Percentiles rank a stretch among this genome's conserved stretches.
Conservation (phyloP, 2,888 invertebrate genomes). For the Omphaloscelis lunosa region DNA sequence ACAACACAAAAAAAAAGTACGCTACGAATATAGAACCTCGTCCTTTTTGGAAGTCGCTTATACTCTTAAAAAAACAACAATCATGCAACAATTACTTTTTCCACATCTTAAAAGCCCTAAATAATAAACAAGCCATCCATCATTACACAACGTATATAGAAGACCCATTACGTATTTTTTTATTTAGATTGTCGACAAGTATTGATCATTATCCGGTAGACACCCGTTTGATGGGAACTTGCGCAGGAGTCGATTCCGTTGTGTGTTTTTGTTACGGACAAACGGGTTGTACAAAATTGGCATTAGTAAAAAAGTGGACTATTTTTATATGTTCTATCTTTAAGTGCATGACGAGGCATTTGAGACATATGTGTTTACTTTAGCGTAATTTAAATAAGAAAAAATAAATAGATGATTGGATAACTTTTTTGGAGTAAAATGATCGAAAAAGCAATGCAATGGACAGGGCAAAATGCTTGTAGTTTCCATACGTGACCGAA, state of each 20-base stretch:
- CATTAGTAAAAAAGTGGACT: constrained; percentile 50
- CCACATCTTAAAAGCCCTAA: neutral
- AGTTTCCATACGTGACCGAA: no score
- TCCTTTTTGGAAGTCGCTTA: no score
- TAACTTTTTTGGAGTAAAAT: neutral
- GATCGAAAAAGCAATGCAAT: no score
- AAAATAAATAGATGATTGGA: neutral
- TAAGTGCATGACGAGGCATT: constrained; percentile 5
- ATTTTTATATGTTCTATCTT: constrained; percentile 49
- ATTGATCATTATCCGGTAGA: constrained; percentile 68
- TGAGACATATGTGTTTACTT: neutral
- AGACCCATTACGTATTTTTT: constrained; percentile 59
- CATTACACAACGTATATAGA: constrained; percentile 30
- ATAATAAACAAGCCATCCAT: constrained; percentile 23
- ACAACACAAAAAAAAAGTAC: no score
- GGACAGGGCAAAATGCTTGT: no score
- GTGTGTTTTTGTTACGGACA: constrained; percentile 52
- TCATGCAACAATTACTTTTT: neutral
- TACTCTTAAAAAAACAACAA: neutral
- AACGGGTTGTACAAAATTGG: constrained; percentile 59
- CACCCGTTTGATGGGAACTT: constrained; percentile 75
- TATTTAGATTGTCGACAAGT: constrained; percentile 68
- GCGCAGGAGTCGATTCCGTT: constrained; percentile 57
- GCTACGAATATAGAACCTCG: no score
- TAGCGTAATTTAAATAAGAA: neutral